Percentiles rank a stretch among this genome's conserved stretches.
Evolutionary conservation across 2,797 vertebrate genomes (phyloP).

Genomic region (Ataeniobius toweri): DNA sequence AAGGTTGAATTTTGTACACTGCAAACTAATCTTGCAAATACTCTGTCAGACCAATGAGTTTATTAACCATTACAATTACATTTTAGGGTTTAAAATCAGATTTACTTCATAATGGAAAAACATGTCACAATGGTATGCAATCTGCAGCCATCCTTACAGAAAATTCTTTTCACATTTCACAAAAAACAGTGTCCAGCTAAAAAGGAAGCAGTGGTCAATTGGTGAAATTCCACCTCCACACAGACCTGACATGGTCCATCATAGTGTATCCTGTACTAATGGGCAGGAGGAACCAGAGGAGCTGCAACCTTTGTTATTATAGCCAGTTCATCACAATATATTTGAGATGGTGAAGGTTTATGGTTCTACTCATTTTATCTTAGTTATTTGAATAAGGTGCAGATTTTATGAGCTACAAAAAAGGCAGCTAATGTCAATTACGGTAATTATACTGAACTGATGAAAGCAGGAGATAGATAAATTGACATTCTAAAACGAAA

Average conservation of each 20-base stretch:
- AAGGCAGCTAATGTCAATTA: slow-evolving; percentile 12
- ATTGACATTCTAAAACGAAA: not conserved
- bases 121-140: slow-evolving; percentile 1
- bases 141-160: slow-evolving; percentile 30
- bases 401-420: not conserved
- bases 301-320: slow-evolving; percentile 17
- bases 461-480: slow-evolving; percentile 2
- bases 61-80: not conserved
- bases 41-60: not conserved
- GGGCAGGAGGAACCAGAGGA: slow-evolving; percentile 31
- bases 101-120: slow-evolving; percentile 15
- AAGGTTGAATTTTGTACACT: not conserved
- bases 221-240: slow-evolving; percentile 54
- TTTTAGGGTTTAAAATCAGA: slow-evolving; percentile 4
- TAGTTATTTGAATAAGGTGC: slow-evolving; percentile 24
- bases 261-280: slow-evolving; percentile 41
- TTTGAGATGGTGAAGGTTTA: slow-evolving; percentile 13
- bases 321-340: slow-evolving; percentile 16
- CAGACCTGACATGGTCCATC: slow-evolving; percentile 46
- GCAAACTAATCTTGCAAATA: not conserved
- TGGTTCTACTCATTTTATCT: slow-evolving; percentile 4
- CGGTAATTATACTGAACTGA: slow-evolving; percentile 6
- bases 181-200: slow-evolving; percentile 47
- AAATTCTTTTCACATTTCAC: slow-evolving; percentile 32
- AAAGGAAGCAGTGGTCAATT: slow-evolving; percentile 52